These are phyloP conservation scores for Reticulitermes speratus DNA, from an alignment of 1,140 invertebrate genomes.

Conservation along the genomic window DNA sequence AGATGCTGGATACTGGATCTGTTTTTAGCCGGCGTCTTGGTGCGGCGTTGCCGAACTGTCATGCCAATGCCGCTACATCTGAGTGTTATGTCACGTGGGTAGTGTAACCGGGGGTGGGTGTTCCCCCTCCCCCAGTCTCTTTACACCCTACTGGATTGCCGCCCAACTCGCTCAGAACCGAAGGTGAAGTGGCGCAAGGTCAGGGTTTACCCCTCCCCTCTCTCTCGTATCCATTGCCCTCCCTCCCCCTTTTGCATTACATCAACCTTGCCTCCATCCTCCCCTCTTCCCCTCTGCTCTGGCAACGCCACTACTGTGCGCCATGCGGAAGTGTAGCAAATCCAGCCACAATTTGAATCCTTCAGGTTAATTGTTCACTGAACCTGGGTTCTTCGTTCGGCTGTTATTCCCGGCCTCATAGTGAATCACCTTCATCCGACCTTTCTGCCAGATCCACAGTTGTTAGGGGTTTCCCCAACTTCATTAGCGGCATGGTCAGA, in stretches of 20 bases:
- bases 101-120: constrained; percentile 16
- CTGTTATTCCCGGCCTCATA: too few relatives aligned
- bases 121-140: not conserved
- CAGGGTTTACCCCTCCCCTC: constrained; percentile 29
- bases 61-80: not conserved
- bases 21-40: constrained; percentile 13
- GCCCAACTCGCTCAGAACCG: not conserved
- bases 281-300: not conserved
- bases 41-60: not conserved
- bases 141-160: not conserved
- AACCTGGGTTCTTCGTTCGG: too few relatives aligned
- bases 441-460: too few relatives aligned
- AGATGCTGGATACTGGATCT: constrained; percentile 10
- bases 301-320: not conserved
- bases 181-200: constrained; percentile 31
- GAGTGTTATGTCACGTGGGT: not conserved
- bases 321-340: not conserved
- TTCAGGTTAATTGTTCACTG: not conserved
- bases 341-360: not conserved
- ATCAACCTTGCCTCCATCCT: not conserved
- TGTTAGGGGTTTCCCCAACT: too few relatives aligned
- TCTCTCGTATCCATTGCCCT: constrained; percentile 23
- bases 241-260: constrained; percentile 3
- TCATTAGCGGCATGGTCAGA: too few relatives aligned
- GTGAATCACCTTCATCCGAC: too few relatives aligned